Evolutionary conservation across 2,113 vertebrate genomes (phyloP), one percentile per base, ranked within the genome.

Genomic region (Uria lomvia): DNA sequence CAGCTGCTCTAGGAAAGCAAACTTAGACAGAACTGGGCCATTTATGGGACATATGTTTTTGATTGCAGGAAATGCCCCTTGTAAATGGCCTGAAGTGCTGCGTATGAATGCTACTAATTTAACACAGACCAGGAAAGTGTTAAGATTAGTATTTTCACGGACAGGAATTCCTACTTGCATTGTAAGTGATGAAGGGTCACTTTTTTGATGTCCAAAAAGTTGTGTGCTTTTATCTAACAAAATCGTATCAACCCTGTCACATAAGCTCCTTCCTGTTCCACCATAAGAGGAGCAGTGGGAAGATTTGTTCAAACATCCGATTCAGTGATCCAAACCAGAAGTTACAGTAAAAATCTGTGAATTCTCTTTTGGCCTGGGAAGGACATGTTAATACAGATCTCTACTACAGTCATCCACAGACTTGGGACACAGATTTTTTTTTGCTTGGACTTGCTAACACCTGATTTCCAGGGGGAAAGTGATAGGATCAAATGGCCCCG

Each of bases 1-100:
- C 95, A 96, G 95, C 89, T 96, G 91, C 89, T 97, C 67, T 67
- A 73, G 87, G 71, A 94, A 96, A 95, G 87, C 67, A 97, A 95
- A 97, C 90, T 89, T 65, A 82, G 55, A 30, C 76, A 92, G 91
- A 92, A 81, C 80, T 63, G 59, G 77, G 67, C 94, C 94, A 49
- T 92, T 95, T 96, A 94, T 0, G 0, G 63, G 71, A 95, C 97
- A 96, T 94, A 80, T 97, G 97, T 90, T 97, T 97, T 95, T 90
- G 84, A 97, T 96, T 96, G 87, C 89, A 90, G 89, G 93, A 96
- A 94, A 92, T 96, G 74, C 38, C 82, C 94, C 91, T 97, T 86
- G 76, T 96, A 97, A 95, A 96, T 94, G 91, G 77, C 89, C 91
- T 23, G 67, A 95, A 92, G 94, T 97, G 93, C 89, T 95, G 50